A percentile compares a stretch with the other conserved stretches of the same genome.
Conservation (phyloP, 1,140 invertebrate genomes). For the Hormaphis cornu region DNA sequence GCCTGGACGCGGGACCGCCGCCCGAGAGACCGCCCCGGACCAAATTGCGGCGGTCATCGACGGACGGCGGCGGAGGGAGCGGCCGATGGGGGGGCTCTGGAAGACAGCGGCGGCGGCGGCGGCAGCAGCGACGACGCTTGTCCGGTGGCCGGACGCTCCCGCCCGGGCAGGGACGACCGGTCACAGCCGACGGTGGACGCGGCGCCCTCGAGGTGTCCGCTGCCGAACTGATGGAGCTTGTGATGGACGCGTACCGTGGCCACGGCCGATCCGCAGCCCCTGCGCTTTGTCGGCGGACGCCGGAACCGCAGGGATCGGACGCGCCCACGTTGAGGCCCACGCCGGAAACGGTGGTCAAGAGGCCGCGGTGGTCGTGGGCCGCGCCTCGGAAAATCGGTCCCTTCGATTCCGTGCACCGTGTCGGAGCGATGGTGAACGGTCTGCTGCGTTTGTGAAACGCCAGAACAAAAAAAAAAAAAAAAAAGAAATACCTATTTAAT, state of each 20-base stretch:
- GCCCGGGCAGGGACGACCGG: not conserved
- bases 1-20: conserved; percentile 2
- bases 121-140: not conserved
- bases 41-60: not conserved
- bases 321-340: too few relatives aligned
- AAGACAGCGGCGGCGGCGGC: not conserved
- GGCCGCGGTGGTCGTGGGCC: not conserved
- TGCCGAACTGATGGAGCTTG: not conserved
- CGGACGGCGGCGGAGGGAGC: not conserved
- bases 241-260: not conserved
- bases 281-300: too few relatives aligned
- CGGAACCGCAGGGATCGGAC: too few relatives aligned
- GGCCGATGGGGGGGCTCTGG: not conserved
- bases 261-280: not conserved
- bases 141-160: not conserved
- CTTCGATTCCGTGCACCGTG: not conserved
- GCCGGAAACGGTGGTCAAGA: not conserved
- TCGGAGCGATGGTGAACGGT: not conserved
- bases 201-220: not conserved
- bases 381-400: not conserved
- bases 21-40: not conserved
- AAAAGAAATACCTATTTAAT: too few relatives aligned
- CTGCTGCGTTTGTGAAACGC: not conserved
- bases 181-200: not conserved
- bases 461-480: too few relatives aligned